Percentiles rank a stretch among this genome's conserved stretches.
Evolutionary conservation across 1,140 invertebrate species (phyloP).

Genomic region (Portunus trituberculatus): DNA sequence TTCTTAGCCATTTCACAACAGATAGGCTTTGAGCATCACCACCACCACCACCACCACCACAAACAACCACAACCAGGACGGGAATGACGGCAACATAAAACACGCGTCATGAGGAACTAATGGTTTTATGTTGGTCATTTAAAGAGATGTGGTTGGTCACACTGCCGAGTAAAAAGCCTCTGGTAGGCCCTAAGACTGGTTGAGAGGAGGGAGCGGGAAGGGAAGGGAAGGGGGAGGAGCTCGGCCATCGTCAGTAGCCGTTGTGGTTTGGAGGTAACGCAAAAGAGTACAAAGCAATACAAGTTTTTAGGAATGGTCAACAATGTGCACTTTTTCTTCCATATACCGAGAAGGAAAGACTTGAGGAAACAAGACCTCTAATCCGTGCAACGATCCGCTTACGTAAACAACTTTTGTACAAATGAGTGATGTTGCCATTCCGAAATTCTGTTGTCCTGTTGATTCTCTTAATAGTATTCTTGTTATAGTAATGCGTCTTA

Average conservation of each 20-base stretch:
- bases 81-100: neutral
- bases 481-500: too few species aligned
- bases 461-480: neutral
- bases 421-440: neutral
- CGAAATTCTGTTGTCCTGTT: neutral
- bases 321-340: neutral
- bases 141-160: neutral
- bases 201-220: neutral
- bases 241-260: neutral
- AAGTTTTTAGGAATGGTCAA: neutral
- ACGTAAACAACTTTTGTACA: neutral
- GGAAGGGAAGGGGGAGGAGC: neutral
- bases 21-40: neutral
- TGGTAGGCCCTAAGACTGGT: neutral
- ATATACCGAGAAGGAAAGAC: neutral
- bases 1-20: neutral
- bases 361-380: neutral
- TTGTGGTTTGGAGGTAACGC: neutral
- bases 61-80: neutral
- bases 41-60: neutral
- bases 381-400: neutral
- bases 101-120: neutral
- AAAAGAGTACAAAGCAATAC: neutral
- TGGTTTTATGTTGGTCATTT: slow-evolving; percentile 3
- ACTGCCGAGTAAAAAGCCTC: neutral